These are phyloP conservation scores for Chalcis sispes DNA, from an alignment of 2,888 invertebrate species.

Conservation along the genomic window DNA sequence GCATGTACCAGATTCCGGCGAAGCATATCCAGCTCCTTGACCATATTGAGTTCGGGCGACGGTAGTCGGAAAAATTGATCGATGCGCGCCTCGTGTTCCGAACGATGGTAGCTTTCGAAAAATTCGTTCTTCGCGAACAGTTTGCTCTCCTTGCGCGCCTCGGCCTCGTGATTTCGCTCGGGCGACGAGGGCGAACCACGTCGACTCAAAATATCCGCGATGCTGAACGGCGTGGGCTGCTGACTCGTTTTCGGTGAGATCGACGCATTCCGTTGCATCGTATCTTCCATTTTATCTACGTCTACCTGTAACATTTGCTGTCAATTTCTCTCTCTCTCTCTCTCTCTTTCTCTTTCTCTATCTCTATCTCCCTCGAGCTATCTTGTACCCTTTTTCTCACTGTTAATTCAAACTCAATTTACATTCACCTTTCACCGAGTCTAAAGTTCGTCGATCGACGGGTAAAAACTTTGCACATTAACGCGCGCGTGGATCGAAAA, in stretches of 20 bases:
- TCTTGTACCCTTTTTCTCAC: constrained; percentile 68
- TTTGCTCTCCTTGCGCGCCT: constrained; percentile 27
- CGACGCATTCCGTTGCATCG: constrained; percentile 57
- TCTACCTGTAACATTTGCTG: not conserved
- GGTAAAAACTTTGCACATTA: no score
- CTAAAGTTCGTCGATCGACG: no score
- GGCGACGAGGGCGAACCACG: constrained; percentile 57
- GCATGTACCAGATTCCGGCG: constrained; percentile 71
- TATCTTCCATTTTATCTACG: constrained; percentile 41
- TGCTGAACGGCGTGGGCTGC: constrained; percentile 73
- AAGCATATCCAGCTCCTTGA: constrained; percentile 70
- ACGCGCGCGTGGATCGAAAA: no score
- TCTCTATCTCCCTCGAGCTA: no score
- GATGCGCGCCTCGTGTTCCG: not conserved
- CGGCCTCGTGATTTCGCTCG: constrained; percentile 56
- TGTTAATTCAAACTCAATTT: no score
- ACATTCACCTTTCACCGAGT: no score
- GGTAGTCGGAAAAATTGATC: constrained; percentile 64
- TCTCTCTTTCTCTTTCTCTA: no score
- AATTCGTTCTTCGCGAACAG: not conserved
- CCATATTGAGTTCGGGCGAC: constrained; percentile 68
- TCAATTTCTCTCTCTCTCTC: no score
- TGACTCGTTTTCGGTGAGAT: constrained; percentile 62
- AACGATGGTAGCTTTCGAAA: constrained; percentile 28
- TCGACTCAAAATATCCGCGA: constrained; percentile 73